Conservation (phyloP, 2,888 invertebrate genomes). For the Drosophila siamana region DNA sequence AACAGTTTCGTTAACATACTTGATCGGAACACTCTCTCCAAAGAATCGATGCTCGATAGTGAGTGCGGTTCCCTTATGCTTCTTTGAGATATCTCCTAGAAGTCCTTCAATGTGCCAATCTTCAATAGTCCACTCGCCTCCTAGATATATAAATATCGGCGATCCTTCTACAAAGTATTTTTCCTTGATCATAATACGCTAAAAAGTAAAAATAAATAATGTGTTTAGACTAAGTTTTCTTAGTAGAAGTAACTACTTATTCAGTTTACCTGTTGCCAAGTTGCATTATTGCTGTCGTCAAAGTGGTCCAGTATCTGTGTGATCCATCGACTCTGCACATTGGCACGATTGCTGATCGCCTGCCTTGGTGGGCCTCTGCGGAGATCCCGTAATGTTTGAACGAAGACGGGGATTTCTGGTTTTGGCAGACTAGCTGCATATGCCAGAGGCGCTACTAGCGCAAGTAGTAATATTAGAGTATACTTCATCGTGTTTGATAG, state of each 20-base stretch:
- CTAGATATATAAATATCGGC: slow-evolving; percentile 89
- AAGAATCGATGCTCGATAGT: slow-evolving; percentile 93
- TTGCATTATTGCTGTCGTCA: slow-evolving; percentile 86
- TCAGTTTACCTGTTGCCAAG: slow-evolving; percentile 85
- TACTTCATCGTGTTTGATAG: slow-evolving; percentile 54
- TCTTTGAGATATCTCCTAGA: slow-evolving; percentile 87
- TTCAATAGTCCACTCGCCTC: slow-evolving; percentile 89
- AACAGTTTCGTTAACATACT: neutral
- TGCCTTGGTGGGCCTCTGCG: slow-evolving; percentile 45
- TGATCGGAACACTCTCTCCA: slow-evolving; percentile 89
- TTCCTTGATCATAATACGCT: slow-evolving; percentile 86
- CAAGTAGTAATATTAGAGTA: slow-evolving; percentile 26
- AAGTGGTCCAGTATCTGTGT: slow-evolving; percentile 87
- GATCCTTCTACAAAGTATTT: slow-evolving; percentile 84
- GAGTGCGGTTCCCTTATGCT: slow-evolving; percentile 88
- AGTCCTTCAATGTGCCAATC: slow-evolving; percentile 86
- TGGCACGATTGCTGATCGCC: slow-evolving; percentile 16
- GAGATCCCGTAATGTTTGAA: slow-evolving; percentile 40
- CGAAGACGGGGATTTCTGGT: slow-evolving; percentile 32
- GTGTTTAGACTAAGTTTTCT: neutral
- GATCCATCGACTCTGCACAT: slow-evolving; percentile 84
- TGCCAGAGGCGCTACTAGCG: slow-evolving; percentile 41
- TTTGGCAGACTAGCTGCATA: slow-evolving; percentile 31
- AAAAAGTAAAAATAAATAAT: neutral
- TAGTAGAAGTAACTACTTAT: rapidly evolving